These are phyloP conservation scores for Hydropsyche tenuis DNA, from an alignment of 1,140 invertebrate species.

Conservation along the genomic window DNA sequence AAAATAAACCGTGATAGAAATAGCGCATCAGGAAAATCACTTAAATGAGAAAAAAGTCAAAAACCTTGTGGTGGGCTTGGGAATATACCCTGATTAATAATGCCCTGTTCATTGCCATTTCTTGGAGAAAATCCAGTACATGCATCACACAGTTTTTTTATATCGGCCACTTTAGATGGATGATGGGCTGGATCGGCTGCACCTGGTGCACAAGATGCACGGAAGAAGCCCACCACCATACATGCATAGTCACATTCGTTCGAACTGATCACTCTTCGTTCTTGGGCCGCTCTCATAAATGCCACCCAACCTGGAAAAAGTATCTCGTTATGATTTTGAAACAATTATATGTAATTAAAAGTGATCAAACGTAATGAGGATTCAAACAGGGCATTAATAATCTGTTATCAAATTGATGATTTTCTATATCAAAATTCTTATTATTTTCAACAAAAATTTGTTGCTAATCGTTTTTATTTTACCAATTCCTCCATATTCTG, in stretches of 20 bases:
- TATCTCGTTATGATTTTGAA: neutral
- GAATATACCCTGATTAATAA: conserved; percentile 1
- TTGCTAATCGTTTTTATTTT: conserved; percentile 45
- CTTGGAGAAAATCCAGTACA: conserved; percentile 50
- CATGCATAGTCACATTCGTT: conserved; percentile 65
- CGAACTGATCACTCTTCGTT: conserved; percentile 55
- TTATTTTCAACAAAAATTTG: neutral
- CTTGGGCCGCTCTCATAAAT: conserved; percentile 62
- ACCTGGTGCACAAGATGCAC: conserved; percentile 66
- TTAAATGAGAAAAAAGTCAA: neutral
- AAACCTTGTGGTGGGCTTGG: conserved; percentile 9
- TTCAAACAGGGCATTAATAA: no score
- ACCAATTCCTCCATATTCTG: conserved; percentile 69
- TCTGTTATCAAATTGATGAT: no score
- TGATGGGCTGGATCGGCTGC: conserved; percentile 60
- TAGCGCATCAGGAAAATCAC: neutral
- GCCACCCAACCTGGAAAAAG: conserved; percentile 64
- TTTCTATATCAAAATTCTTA: no score
- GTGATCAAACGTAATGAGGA: no score
- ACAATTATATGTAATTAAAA: no score
- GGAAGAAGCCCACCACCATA: conserved; percentile 65
- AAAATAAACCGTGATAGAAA: neutral
- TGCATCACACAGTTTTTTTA: conserved; percentile 52
- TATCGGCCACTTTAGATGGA: conserved; percentile 51
- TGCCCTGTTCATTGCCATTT: conserved; percentile 42